Evolutionary conservation across 2,888 invertebrate genomes (phyloP), one percentile per base, ranked within the genome.

Genomic region (Cerastis leucographa): DNA sequence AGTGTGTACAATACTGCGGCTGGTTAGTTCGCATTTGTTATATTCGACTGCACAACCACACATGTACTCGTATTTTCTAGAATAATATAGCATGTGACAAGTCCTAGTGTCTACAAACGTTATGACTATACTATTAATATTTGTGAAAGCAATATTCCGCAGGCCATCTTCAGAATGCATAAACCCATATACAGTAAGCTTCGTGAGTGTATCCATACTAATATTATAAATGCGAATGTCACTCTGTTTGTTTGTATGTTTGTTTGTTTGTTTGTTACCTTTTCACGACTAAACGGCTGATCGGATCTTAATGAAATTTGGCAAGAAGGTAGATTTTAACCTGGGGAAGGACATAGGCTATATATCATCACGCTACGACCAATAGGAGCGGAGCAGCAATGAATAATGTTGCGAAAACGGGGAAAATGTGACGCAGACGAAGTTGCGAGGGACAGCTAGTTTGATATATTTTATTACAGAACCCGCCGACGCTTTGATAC

Each of bases 1-100:
- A 61, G 64, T 83, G 84, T 81, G 87, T 87, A 87, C 86, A 78
- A 87, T 85, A 84, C 81, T 83, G 83, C 83, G 81, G 67, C 62
- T 71, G 40, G 61, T 74, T 77, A 69, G 73, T 51, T 78, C 62
- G 76, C 65, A 72, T 81, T 77, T 73, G 54, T 76, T 64, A 74
- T 78, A 79, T 76, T 74, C 35, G 40, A 74, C 22, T 49, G 22
- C 40, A 81, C 49, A 62, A 74, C 19, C 70, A 51, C 62, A 62
- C 62, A 62, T 19, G 22, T 42, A 29, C 40, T 29, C 3, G 29
- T 62, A 29, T 29, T 29, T 40, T 44, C 14, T 49, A 51, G 42
- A 49, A 66, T 66, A 25, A 59, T 56, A 73, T 66, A 42, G 46
- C 40, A 29, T 17, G 49, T 61, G 80, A 61, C 80, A 61, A 62